Base-by-base conservation (phyloP, 2,888 invertebrate genomes). In the Heliconius sara region DNA sequence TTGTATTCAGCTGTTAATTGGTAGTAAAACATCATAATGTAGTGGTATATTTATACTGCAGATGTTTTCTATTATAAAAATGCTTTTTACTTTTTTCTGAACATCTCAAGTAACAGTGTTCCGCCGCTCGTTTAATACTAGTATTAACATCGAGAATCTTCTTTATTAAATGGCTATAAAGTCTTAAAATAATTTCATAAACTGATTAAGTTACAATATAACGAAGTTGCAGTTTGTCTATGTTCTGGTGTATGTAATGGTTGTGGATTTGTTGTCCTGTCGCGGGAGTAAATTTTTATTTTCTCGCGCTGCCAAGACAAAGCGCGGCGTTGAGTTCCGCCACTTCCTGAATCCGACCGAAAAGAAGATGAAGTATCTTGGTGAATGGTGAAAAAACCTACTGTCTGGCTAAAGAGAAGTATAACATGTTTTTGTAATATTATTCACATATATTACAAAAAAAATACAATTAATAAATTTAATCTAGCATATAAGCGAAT, bases 111-210 rank as follows among this genome's bases (percentile, higher is more conserved):
- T 74, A 47, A 27, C 75, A 47, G 34, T 65, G 75, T 65, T 19
- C 9, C 6, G 27, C 13, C 34, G 57, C n/a, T 60, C 7, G n/a
- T 73, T 73, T 65, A 27, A 65, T 65, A 22, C 39, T 39, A 6
- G 25, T 27, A 47, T 66, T 43, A 47, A 43, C 27, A 27, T 66
- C 27, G 47, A 60, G 57, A 60, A 27, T 7, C 10, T 27, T 27
- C 27, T 39, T 75, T 43, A 65, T 65, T 75, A 75, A 75, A 75
- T 65, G 63, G 27, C 27, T 65, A 34, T 60, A 27, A 75, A 75
- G 6, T 66, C 65, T 65, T 47, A 65, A 65, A 66, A 75, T 47
- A 66, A 66, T 65, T 66, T 75, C 27, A 75, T 43, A 43, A 66
- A 47, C 22, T 27, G 43, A 75, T 75, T 66, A 75, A 66, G 75